These are phyloP conservation scores for Platysternon megacephalum DNA, from an alignment of 2,113 vertebrate species.

Conservation along the genomic window DNA sequence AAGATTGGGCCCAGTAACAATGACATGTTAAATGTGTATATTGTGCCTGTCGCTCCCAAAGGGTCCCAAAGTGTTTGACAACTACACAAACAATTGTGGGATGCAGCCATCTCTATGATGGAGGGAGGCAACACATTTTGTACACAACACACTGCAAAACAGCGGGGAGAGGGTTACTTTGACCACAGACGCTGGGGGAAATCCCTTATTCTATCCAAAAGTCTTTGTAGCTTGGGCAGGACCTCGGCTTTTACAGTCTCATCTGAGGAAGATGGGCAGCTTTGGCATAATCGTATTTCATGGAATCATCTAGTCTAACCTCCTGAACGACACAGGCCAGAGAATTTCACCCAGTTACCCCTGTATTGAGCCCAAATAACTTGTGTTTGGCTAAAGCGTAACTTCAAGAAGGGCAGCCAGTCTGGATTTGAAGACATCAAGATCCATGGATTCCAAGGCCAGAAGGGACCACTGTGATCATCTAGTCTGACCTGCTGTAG, in stretches of 20 bases:
- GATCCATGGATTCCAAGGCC: background rate
- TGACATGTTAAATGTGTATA: background rate
- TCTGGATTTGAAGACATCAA: background rate
- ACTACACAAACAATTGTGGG: background rate
- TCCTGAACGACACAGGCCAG: background rate
- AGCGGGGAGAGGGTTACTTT: rapidly evolving
- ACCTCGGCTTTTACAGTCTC: background rate
- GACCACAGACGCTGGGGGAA: background rate
- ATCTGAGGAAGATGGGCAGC: background rate
- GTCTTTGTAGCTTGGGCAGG: rapidly evolving
- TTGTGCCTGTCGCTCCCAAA: background rate
- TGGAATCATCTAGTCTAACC: background rate
- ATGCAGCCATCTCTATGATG: background rate
- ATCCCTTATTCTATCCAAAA: background rate
- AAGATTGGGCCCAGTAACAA: background rate
- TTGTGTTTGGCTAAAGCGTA: background rate
- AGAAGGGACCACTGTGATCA: background rate
- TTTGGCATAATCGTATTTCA: background rate
- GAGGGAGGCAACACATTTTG: rapidly evolving
- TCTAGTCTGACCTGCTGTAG: no score
- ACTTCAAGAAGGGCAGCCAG: background rate
- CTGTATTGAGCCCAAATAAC: background rate
- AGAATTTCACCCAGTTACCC: background rate
- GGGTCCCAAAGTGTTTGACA: background rate
- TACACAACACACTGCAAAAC: rapidly evolving